Evolutionary conservation across 2,113 vertebrate genomes (phyloP), one percentile per base, ranked within the genome.

Genomic region (Hassar affinis): DNA sequence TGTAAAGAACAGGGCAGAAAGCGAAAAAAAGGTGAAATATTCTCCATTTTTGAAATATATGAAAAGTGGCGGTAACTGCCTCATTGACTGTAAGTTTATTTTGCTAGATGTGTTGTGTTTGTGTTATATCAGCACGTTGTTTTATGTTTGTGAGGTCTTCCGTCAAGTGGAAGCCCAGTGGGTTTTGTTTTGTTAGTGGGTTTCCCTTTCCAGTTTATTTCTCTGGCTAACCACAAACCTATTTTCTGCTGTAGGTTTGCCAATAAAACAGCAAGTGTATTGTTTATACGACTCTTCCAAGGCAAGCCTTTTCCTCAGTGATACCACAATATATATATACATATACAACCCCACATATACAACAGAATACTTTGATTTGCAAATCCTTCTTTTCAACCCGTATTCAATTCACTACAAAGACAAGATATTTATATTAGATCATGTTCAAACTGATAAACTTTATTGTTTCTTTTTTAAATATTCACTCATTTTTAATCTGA

Each of bases 161-260:
- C n/a, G 18, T 51, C 45, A 74, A 30, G 14, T 7, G n/a, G 45
- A 30, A 30, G 15, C 38, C 38, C 38, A 42, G 38, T 42, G 38
- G 38, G 38, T 42, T 42, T 42, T 42, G 38, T 42, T 42, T 18
- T 74, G 71, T 74, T 45, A 18, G n/a, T 74, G 14, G 45, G 71
- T 18, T 51, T 74, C 7, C 11, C n/a, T 51, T 45, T 45, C 71
- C 30, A 51, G 71, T 49, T 72, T 49, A 15, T 14, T 51, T n/a
- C 47, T 51, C 45, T 74, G 71, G 71, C 15, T 74, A 74, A 51
- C 71, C 71, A 51, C 47, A 74, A 74, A 51, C n/a, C 71, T 14
- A 0, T 30, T 51, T 18, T 51, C 14, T 18, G 47, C 71, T 74
- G 71, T 30, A 30, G 30, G 45, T 51, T 51, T 47, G 42, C 45